Percentiles rank a stretch among this genome's conserved stretches.
These are phyloP conservation scores for Piezodorus guildinii DNA, from an alignment of 1,140 invertebrate species.

Conservation along the genomic window DNA sequence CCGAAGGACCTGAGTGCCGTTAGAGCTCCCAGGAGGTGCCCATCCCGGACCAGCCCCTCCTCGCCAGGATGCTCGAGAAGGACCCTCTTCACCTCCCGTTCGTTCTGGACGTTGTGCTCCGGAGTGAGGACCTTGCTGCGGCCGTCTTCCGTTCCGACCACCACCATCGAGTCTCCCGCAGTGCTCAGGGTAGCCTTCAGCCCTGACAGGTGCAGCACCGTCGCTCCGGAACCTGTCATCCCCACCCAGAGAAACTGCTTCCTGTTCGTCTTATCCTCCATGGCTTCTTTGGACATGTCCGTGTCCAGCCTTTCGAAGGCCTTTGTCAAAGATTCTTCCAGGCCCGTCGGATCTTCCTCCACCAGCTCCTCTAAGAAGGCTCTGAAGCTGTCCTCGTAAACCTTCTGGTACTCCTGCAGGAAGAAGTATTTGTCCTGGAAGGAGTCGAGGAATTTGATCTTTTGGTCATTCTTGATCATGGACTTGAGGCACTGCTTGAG, in stretches of 20 bases:
- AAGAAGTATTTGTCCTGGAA: slow-evolving; percentile 61
- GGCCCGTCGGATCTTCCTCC: slow-evolving; percentile 35
- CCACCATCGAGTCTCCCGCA: not conserved
- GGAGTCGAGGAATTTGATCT: slow-evolving; percentile 39
- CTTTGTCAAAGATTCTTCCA: slow-evolving; percentile 57
- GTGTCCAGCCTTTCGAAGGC: slow-evolving; percentile 68
- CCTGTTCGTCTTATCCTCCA: not conserved
- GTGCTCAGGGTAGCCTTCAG: not conserved
- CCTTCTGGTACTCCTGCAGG: slow-evolving; percentile 54
- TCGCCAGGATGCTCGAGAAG: slow-evolving; percentile 71
- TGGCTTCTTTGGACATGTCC: slow-evolving; percentile 50
- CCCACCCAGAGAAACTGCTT: slow-evolving; percentile 6
- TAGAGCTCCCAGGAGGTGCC: slow-evolving; percentile 81
- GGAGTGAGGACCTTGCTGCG: not conserved
- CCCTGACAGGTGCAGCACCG: not conserved
- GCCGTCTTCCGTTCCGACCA: not conserved
- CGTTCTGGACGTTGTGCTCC: slow-evolving; percentile 83
- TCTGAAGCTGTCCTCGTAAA: slow-evolving; percentile 57
- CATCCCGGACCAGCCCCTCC: slow-evolving; percentile 81
- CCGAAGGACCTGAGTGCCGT: slow-evolving; percentile 95
- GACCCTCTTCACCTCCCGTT: slow-evolving; percentile 66
- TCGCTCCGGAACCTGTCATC: slow-evolving; percentile 30
- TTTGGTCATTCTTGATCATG: not conserved
- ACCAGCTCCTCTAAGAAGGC: slow-evolving; percentile 35
- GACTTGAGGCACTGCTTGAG: not conserved